Conservation (phyloP, 2,113 vertebrate genomes). For the Oncorhynchus kisutch region DNA sequence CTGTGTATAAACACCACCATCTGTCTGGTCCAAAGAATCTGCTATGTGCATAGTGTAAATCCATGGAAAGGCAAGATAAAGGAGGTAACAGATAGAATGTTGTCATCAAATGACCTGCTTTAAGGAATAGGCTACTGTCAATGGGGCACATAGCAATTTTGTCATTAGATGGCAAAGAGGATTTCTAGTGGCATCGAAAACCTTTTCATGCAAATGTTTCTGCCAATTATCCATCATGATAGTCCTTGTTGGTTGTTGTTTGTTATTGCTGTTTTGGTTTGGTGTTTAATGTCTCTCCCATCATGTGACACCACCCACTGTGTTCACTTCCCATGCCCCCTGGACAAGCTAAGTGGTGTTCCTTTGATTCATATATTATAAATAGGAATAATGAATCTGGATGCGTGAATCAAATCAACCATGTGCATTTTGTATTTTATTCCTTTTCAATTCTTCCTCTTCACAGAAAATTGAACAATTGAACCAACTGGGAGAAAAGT, state of each 20-base stretch:
- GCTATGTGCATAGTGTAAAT: neutral
- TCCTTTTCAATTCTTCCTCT: neutral
- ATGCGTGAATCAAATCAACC: constrained; percentile 10
- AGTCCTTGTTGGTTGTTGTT: constrained; percentile 5
- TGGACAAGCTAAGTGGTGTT: constrained; percentile 14
- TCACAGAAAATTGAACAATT: neutral
- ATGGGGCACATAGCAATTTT: neutral
- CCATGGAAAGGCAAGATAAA: neutral
- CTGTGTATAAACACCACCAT: neutral
- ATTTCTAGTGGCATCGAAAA: neutral
- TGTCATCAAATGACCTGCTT: neutral
- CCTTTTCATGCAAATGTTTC: neutral
- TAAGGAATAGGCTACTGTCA: neutral
- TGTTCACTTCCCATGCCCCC: constrained; percentile 12
- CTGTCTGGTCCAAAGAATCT: neutral
- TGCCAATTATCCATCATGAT: neutral
- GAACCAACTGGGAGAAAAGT: neutral
- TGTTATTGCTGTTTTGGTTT: neutral
- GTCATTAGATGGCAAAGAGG: neutral
- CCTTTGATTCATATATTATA: constrained; percentile 21
- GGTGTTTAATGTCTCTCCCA: constrained; percentile 10
- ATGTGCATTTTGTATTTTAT: constrained; percentile 1
- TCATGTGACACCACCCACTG: constrained; percentile 7
- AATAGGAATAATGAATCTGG: constrained; percentile 4
- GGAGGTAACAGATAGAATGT: neutral